phyloP scores from a whole-genome alignment of 2,797 vertebrate species.

The Parotocinclus haroldoi region DNA sequence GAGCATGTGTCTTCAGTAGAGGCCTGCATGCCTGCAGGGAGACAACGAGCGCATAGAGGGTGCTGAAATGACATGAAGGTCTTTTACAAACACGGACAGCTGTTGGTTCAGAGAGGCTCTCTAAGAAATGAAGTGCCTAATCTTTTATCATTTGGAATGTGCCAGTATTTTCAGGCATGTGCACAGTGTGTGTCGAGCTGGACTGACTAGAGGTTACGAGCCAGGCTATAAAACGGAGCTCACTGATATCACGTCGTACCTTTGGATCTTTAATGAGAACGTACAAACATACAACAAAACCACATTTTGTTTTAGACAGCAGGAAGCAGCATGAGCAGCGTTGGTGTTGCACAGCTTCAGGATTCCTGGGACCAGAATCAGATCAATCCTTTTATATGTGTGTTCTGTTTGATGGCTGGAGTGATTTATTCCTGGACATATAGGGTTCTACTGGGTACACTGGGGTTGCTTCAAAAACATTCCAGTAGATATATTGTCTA shows the following conservation, averaged over 20 bases:
- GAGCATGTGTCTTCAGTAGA: background rate
- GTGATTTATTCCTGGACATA: too few relatives aligned
- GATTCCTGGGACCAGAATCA: too few relatives aligned
- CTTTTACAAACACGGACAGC: slow-evolving; percentile 40
- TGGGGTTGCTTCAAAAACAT: too few relatives aligned
- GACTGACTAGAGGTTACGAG: slow-evolving; percentile 33
- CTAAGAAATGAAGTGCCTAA: slow-evolving; percentile 32
- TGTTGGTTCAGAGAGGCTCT: slow-evolving; percentile 36
- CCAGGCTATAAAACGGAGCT: slow-evolving; percentile 42
- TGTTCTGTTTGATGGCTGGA: too few relatives aligned
- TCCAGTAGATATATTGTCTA: too few relatives aligned
- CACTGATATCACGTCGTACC: slow-evolving; percentile 5
- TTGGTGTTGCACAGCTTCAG: too few relatives aligned
- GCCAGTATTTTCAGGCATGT: slow-evolving; percentile 45
- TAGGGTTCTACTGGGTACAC: too few relatives aligned
- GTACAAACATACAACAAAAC: too few relatives aligned
- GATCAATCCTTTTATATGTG: too few relatives aligned
- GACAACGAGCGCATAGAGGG: slow-evolving; percentile 5
- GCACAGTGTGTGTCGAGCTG: slow-evolving; percentile 27
- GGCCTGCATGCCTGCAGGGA: background rate
- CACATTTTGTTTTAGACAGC: too few relatives aligned
- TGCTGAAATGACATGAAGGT: slow-evolving; percentile 37
- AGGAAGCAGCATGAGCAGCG: too few relatives aligned
- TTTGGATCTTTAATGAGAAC: too few relatives aligned
- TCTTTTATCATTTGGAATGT: slow-evolving; percentile 41